These are phyloP conservation scores for Pogonocherus hispidulus DNA, from an alignment of 2,888 invertebrate species.

Conservation along the genomic window DNA sequence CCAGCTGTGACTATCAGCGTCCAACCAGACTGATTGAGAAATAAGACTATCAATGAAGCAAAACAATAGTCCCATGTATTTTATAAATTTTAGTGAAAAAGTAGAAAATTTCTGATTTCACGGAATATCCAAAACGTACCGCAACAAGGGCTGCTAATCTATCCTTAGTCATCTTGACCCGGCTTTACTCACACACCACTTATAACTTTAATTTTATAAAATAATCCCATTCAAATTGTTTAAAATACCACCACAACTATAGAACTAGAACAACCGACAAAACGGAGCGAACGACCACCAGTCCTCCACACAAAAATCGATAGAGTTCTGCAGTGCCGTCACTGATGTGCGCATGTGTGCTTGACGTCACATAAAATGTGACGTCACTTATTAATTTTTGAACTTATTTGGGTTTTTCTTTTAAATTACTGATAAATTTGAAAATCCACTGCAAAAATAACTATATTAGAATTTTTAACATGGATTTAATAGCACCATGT, in stretches of 20 bases:
- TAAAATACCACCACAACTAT: constrained; percentile 81
- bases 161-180: constrained; percentile 90
- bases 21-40: constrained; percentile 15
- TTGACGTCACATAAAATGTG: constrained; percentile 65
- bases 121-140: constrained; percentile 73
- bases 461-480: constrained; percentile 31
- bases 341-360: constrained; percentile 69
- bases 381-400: constrained; percentile 59
- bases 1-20: constrained; percentile 7
- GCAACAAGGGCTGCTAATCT: constrained; percentile 97
- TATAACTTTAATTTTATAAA: constrained; percentile 77
- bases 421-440: constrained; percentile 40
- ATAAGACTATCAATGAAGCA: constrained; percentile 32
- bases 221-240: constrained; percentile 85
- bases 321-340: constrained; percentile 79
- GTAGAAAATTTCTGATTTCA: constrained; percentile 25
- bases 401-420: constrained; percentile 38
- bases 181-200: constrained; percentile 73
- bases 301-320: constrained; percentile 79
- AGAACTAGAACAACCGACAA: constrained; percentile 75
- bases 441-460: constrained; percentile 31
- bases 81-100: constrained; percentile 34
- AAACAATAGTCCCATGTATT: constrained; percentile 29
- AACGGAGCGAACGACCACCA: constrained; percentile 55
- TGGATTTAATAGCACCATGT: background rate